Evolutionary conservation across 2,113 vertebrate species (phyloP), one percentile per base, ranked within the genome.

Genomic region (Tachuris rubrigastra): DNA sequence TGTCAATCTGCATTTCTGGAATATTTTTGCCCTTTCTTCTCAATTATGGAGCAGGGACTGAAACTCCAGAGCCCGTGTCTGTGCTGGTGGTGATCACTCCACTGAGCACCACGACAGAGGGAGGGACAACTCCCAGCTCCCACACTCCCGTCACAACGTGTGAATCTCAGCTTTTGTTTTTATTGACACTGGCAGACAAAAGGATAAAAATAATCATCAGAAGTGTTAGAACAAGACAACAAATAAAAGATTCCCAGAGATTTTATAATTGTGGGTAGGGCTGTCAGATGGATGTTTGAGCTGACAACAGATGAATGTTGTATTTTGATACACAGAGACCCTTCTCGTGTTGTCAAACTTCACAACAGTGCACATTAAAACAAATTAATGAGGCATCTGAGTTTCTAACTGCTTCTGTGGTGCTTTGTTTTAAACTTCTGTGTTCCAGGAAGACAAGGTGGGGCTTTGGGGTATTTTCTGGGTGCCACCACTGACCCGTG

Each of bases 151-250:
- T 95, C 94, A 60, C 44, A 39, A 68, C 13, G 33, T 17, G 80
- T 89, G 86, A 95, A 24, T 65, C 84, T 90, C 89, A 77, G 73
- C 5, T 49, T 68, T 4, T 67, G 73, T 11, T 85, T 77, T 84
- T 79, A 95, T 76, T 80, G 85, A 33, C 4, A 9, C 63, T 94
- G 91, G 78, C 90, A 96, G 94, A 90, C 52, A 90, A 94, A 96
- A 72, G 49, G 89, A 46, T 63, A 87, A 95, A 96, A 96, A 93
- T 83, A 89, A 74, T 73, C 67, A 73, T 42, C 85, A 83, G 12
- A 47, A 94, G 85, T 59, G 85, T 60, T 25, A 37, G 82, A 75
- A 50, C 33, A n/a, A 87, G 82, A 47, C 75, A 83, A 76, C 18
- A 88, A 95, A 93, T 67, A 46, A 68, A 89, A 90, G 66, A 28